Evolutionary conservation across 1,140 invertebrate genomes (phyloP), one percentile per base, ranked within the genome.

Genomic region (Drosophila dunni): DNA sequence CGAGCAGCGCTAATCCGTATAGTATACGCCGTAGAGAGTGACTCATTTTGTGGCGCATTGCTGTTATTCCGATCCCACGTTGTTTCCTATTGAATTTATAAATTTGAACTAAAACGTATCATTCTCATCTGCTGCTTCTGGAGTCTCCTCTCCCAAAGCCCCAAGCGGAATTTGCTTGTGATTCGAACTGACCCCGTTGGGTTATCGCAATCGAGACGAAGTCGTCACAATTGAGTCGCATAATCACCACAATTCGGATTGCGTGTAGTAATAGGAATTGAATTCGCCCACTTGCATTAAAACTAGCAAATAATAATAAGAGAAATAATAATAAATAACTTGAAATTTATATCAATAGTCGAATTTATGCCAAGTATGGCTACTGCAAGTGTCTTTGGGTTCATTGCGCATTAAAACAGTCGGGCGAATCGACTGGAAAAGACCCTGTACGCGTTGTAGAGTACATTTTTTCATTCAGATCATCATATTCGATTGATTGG

Each of bases 151-250:
- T 38, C 9, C n/a, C 13, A 61, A 46, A 42, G 17, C 45, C 42
- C 36, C 50, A 46, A 42, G 46, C 9, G 20, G 4, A 13, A 48
- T 9, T 20, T 13, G 13, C 24, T 29, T 11, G 56, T 20, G 45
- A 44, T 53, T 64, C 24, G 13, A 9, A 17, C 34, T 44, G 53
- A 58, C 64, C 64, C 54, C 53, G 10, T 67, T 13, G 13, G 40
- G 40, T 42, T 42, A 42, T 42, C 40, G 11, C 40, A 10, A 42
- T 13, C 40, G 40, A 42, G 11, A 7, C 40, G 9, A 40, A 40
- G 10, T 40, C 38, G 38, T 13, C 40, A 10, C 40, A 13, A 42
- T n/a, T 42, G 40, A 29, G 24, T 40, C 10, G 10, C 38, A 11
- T 40, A 11, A 40, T 10, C 36, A 29, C 36, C 10, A 38, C 2